phyloP scores from a whole-genome alignment of 2,113 vertebrate genomes.

The Aspidoscelis tigris region DNA sequence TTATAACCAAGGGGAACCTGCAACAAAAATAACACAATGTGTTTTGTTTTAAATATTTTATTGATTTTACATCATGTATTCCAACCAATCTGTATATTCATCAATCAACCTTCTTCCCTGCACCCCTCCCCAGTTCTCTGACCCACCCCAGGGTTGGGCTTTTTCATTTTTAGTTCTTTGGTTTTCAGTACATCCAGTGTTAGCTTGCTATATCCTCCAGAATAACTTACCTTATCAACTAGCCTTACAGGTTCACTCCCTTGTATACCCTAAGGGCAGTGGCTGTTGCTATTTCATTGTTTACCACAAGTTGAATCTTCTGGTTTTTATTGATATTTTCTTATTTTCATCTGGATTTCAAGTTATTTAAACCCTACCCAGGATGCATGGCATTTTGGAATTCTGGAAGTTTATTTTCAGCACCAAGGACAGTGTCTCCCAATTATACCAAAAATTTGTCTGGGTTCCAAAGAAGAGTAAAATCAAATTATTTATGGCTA shows the following conservation, averaged over 20 bases:
- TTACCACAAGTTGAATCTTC: background rate
- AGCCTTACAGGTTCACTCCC: no score
- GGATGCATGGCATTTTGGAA: background rate
- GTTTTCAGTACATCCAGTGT: no score
- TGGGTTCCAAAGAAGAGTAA: background rate
- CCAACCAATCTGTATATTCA: no score
- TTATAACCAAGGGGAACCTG: background rate
- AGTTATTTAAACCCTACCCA: background rate
- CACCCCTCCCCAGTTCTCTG: no score
- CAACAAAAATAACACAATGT: background rate
- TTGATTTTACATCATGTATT: no score
- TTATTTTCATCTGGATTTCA: background rate
- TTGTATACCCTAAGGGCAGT: background rate
- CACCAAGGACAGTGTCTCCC: conserved; percentile 21
- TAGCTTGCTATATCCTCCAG: no score
- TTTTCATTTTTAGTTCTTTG: no score
- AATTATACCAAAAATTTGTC: background rate
- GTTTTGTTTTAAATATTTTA: no score
- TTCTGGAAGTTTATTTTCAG: conserved; percentile 2
- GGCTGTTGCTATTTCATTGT: background rate
- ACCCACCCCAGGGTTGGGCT: no score
- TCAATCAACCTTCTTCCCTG: no score
- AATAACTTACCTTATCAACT: no score
- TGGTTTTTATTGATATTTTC: background rate
- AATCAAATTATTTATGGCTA: background rate